Percentiles rank a stretch among this genome's conserved stretches.
phyloP scores from a whole-genome alignment of 2,888 invertebrate species.

The Euproctis similis region DNA sequence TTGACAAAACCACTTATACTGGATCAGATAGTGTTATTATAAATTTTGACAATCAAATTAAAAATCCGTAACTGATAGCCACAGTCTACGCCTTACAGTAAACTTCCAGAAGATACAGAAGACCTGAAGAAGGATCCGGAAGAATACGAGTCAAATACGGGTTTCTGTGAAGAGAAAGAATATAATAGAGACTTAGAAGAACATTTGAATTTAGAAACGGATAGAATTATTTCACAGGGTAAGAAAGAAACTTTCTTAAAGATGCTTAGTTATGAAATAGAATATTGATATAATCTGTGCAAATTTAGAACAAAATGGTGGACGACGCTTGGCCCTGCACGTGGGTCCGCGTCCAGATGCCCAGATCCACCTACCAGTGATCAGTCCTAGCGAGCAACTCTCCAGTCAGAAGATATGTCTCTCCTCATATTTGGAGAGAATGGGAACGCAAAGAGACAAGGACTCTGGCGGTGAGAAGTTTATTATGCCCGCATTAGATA shows the following conservation, averaged over 20 bases:
- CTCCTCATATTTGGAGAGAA: conserved; percentile 83
- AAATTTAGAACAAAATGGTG: conserved; percentile 35
- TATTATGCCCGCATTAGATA: no score
- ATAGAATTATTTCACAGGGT: conserved; percentile 49
- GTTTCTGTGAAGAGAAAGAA: conserved; percentile 21
- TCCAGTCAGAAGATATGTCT: conserved; percentile 87
- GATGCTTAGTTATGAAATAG: no score
- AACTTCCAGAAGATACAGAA: conserved; percentile 17
- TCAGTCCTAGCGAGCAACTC: conserved; percentile 84
- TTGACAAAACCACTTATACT: no score
- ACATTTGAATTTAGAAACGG: conserved; percentile 48
- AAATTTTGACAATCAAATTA: no score
- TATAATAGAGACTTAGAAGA: conserved; percentile 35
- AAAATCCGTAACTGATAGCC: no score
- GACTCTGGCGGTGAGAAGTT: conserved; percentile 29
- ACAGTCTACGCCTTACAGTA: conserved; percentile 27
- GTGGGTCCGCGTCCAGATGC: conserved; percentile 69
- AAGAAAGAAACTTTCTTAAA: no score
- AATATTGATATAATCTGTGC: no score
- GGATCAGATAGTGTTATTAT: no score
- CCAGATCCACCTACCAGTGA: conserved; percentile 81
- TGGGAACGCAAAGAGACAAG: conserved; percentile 59
- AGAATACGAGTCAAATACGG: conserved; percentile 16
- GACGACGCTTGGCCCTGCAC: conserved; percentile 60
- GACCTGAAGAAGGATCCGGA: conserved; percentile 27